Base-by-base conservation (phyloP, 2,888 invertebrate genomes). In the Encarsia formosa region DNA sequence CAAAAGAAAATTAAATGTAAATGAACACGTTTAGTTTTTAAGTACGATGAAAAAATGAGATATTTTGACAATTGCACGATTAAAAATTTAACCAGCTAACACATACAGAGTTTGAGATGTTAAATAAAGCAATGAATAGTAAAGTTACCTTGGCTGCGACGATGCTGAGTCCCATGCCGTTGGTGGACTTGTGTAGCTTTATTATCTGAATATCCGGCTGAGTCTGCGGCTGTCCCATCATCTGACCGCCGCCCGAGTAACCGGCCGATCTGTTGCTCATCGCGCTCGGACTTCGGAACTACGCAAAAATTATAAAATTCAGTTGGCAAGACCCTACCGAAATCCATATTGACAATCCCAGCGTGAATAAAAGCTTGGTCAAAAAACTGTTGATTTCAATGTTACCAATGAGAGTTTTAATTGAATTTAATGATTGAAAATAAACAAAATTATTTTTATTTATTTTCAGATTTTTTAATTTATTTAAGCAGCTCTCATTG, bases 161-260 rank as follows among this genome's bases (percentile, higher is more conserved):
- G 65, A 99, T 99, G 69, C 96, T 97, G 64, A 99, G 82, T 11
- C 99, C 99, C 89, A 99, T 96, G 58, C 98, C 97, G 68, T 91
- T 93, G 57, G 90, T 87, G 67, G 93, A 92, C 78, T 98, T 97
- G 71, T 92, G 88, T 58, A 97, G 81, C 70, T 91, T 86, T 63
- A 97, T 91, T 49, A 88, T 82, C 69, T 91, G 87, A 53, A 92
- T 77, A 67, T 90, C 86, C 11, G 89, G 88, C 63, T 85, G 83
- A 29, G 78, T 78, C 44, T 78, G 72, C 26, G 58, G 63, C 51
- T 66, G 64, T 26, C 62, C 63, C 38, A 64, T 59, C 32, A 69
- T 63, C n/a, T n/a, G n/a, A n/a, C n/a, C n/a, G n/a, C n/a, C n/a
- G 56, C 65, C 59, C 60, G 69, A 57, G 66, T 71, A 68, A 59